phyloP scores from a whole-genome alignment of 1,140 invertebrate genomes.

The Tetramorium alpestre region DNA sequence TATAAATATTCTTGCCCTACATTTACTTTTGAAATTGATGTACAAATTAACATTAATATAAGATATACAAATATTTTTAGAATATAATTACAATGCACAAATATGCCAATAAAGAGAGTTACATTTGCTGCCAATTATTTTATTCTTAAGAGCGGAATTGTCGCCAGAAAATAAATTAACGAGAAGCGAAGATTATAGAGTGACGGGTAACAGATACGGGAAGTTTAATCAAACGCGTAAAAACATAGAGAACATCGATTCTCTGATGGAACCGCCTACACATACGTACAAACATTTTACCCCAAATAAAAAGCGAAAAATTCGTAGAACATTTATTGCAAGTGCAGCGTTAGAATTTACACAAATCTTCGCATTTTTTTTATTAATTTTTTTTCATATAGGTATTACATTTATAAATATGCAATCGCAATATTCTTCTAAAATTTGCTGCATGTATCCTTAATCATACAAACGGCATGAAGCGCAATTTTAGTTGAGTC shows the following conservation, averaged over 20 bases:
- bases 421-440: neutral
- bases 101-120: neutral
- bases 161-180: neutral
- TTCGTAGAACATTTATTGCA: neutral
- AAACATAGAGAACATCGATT: neutral
- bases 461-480: neutral
- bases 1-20: slow-evolving; percentile 7
- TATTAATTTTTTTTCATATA: neutral
- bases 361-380: neutral
- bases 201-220: neutral
- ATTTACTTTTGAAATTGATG: neutral
- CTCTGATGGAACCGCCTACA: neutral
- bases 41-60: neutral
- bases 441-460: neutral
- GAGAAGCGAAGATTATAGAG: slow-evolving; percentile 2
- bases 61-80: neutral
- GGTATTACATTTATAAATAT: neutral
- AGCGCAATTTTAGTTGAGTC: neutral
- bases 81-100: slow-evolving; percentile 8
- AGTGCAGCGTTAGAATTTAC: neutral
- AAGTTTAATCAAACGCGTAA: slow-evolving; percentile 31
- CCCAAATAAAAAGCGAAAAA: neutral
- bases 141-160: neutral
- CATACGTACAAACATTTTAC: neutral
- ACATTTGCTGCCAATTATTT: slow-evolving; percentile 14